These are phyloP conservation scores for Agonopterix arenella DNA, from an alignment of 2,888 invertebrate genomes.

Conservation along the genomic window DNA sequence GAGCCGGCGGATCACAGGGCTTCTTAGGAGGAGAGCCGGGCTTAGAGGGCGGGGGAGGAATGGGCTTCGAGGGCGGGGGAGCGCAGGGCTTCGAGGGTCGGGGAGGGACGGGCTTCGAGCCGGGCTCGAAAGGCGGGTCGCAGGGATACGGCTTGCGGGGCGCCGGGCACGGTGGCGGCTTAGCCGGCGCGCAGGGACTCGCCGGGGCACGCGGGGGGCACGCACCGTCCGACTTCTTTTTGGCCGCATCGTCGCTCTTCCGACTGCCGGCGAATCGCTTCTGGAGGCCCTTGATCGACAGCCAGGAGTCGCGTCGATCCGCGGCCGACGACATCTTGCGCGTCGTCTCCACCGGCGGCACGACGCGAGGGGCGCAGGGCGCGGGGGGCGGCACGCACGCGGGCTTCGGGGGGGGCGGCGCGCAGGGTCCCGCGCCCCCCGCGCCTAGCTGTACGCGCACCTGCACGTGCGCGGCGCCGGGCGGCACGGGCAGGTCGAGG, in stretches of 20 bases:
- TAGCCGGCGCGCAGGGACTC: background rate
- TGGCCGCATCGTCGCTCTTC: background rate
- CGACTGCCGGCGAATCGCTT: background rate
- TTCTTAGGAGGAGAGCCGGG: background rate
- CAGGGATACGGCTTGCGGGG: background rate
- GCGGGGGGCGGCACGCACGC: background rate
- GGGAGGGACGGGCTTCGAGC: background rate
- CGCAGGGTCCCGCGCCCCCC: background rate
- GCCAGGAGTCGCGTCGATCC: background rate
- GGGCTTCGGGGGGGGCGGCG: background rate
- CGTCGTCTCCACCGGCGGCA: background rate
- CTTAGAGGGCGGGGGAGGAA: background rate
- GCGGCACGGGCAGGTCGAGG: slow-evolving; percentile 24
- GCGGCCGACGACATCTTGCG: background rate
- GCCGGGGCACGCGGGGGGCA: background rate
- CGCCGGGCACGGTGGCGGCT: background rate
- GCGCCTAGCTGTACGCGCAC: slow-evolving; percentile 16
- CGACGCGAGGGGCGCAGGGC: background rate
- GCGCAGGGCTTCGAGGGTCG: background rate
- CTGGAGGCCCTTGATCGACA: background rate
- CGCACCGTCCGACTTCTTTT: background rate
- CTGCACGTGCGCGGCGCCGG: slow-evolving; percentile 17
- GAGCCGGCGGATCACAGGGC: background rate
- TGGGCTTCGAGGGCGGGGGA: too few species aligned
- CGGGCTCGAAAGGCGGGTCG: background rate